These are phyloP conservation scores for Petrocephalus sullivani DNA, from an alignment of 2,797 vertebrate species.

Conservation along the genomic window DNA sequence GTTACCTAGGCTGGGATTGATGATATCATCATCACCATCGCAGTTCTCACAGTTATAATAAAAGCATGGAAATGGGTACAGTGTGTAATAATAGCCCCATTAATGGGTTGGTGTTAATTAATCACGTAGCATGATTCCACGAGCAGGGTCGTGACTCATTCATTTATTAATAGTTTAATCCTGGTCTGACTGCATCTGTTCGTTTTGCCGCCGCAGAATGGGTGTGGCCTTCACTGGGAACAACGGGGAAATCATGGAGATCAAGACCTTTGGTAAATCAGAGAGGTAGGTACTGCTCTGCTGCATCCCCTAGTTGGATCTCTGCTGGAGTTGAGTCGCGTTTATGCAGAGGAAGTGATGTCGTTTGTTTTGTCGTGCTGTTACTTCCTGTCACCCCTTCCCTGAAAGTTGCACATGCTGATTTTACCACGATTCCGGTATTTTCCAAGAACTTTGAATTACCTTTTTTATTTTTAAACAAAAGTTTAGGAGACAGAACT, in stretches of 20 bases:
- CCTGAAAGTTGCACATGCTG: background rate
- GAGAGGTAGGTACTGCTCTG: constrained; percentile 66
- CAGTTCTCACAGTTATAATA: background rate
- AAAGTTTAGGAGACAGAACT: background rate
- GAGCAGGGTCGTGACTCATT: background rate
- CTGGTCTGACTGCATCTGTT: background rate
- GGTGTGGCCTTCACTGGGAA: constrained; percentile 79
- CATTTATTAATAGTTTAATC: background rate
- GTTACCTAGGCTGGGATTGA: background rate
- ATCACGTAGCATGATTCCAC: background rate
- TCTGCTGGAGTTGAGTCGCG: too few species aligned
- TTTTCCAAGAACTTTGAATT: background rate
- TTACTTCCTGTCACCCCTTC: background rate
- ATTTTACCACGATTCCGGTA: background rate
- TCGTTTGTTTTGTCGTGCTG: background rate
- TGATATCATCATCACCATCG: background rate
- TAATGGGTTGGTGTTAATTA: background rate
- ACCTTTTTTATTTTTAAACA: background rate
- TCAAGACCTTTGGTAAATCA: constrained; percentile 82
- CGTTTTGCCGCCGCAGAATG: constrained; percentile 57
- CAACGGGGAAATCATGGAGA: constrained; percentile 78
- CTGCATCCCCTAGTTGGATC: background rate
- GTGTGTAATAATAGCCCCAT: background rate
- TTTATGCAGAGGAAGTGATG: too few species aligned
- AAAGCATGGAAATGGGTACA: background rate